A percentile compares a stretch with the other conserved stretches of the same genome.
These are phyloP conservation scores for Ditylenchus weischeri DNA, from an alignment of 2,888 invertebrate species.

Conservation along the genomic window DNA sequence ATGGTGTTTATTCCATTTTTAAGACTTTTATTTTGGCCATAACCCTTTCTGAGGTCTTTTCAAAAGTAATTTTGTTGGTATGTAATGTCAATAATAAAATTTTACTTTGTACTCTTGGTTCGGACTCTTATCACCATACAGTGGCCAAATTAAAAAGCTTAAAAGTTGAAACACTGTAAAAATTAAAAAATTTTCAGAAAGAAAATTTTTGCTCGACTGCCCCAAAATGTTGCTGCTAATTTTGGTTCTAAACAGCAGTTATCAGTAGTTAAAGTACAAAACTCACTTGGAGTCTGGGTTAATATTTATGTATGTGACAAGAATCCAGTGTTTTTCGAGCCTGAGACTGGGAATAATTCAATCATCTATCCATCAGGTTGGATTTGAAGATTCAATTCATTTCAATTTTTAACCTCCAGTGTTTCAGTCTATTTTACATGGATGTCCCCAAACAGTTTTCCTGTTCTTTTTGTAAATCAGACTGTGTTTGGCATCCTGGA, in stretches of 20 bases:
- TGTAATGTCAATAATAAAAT: no score
- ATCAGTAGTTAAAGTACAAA: conserved; percentile 24
- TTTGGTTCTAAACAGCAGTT: conserved; percentile 25
- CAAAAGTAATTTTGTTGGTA: no score
- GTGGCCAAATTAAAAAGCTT: no score
- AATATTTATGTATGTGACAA: conserved; percentile 48
- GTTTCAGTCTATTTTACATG: conserved; percentile 42
- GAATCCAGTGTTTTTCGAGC: conserved; percentile 43
- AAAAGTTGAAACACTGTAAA: no score
- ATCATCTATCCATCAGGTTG: conserved; percentile 41
- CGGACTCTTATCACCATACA: no score
- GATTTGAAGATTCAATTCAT: conserved; percentile 21
- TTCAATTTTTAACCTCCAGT: background rate
- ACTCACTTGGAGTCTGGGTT: conserved; percentile 33
- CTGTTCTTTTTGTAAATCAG: conserved; percentile 44
- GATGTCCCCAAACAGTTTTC: conserved; percentile 38
- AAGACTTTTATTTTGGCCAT: no score
- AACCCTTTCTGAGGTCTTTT: no score
- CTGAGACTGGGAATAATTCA: conserved; percentile 37
- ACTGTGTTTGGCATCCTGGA: conserved; percentile 43
- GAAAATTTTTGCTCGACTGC: conserved; percentile 24
- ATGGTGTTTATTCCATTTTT: no score
- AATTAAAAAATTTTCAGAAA: conserved; percentile 25
- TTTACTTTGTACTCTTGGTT: no score
- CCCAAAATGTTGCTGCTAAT: conserved; percentile 10